These are phyloP conservation scores for Eulemur albifrons DNA, from an alignment of 2,797 vertebrate genomes.

Conservation along the genomic window DNA sequence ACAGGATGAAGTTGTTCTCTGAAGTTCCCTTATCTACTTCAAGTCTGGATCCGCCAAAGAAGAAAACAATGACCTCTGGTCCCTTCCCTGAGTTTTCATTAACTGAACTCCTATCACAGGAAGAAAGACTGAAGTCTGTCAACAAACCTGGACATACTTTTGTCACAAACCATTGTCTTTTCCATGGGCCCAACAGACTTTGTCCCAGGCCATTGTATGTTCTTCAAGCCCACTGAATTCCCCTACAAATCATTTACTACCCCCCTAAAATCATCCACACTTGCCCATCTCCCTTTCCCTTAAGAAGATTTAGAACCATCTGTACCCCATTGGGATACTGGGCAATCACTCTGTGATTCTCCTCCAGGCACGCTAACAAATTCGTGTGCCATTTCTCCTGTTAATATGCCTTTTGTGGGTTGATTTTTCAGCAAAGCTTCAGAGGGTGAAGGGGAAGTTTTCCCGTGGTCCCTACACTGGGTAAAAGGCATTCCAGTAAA, in stretches of 20 bases:
- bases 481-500: not conserved
- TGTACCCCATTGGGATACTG: not conserved
- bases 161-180: not conserved
- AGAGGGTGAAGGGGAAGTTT: not conserved
- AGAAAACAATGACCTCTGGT: not conserved
- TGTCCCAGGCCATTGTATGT: not conserved
- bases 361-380: not conserved
- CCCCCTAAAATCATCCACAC: not conserved
- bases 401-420: not conserved
- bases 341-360: not conserved
- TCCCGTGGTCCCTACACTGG: not conserved
- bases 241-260: not conserved
- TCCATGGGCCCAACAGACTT: not conserved
- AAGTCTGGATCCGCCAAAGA: not conserved
- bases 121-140: not conserved
- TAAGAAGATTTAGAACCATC: not conserved
- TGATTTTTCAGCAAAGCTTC: not conserved
- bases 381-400: not conserved
- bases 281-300: not conserved
- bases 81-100: not conserved
- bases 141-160: not conserved
- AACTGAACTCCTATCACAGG: not conserved
- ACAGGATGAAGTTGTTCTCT: not conserved
- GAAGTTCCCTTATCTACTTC: not conserved
- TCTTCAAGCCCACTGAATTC: not conserved